Base-by-base conservation (phyloP, 1,140 invertebrate species). In the Drosophila equinoxialis region DNA sequence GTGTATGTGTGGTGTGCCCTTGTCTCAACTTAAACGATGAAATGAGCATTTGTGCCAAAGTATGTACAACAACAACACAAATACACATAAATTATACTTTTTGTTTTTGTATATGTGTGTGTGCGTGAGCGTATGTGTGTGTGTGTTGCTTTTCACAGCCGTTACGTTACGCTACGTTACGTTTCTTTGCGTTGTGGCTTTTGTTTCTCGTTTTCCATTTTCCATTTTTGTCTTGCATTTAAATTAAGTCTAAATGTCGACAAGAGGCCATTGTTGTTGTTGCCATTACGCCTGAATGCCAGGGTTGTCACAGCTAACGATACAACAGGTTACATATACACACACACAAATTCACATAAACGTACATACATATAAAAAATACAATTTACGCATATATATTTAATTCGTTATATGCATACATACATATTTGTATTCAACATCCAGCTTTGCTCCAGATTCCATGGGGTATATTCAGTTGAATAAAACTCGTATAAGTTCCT, bases 231-330 rank as follows among this genome's bases (percentile, higher is more conserved):
- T 64, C 65, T 66, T 89, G 83, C 80, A 87, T 87, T 87, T 87
- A 87, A 87, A 90, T 87, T 89, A 89, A 87, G 83, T 89, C 80
- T 89, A 89, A 87, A 89, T 86, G 83, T 71, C 83, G 83, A 83
- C 83, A 87, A 86, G 77, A 71, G 76, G 54, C 67, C 61, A 77
- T 77, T 77, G 76, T 82, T 81, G 74, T 69, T 68, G 74, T 55
- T 69, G 59, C 42, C 67, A 45, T 70, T 74, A 45, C 64, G 63
- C 14, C 55, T 59, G 60, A 65, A 60, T 71, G 68, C 75, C 74
- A 70, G 77, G 71, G 68, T 66, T 77, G 75, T 78, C 74, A 59
- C 74, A 66, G 68, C 64, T 51, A 77, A 77, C 61, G 68, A 62
- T 61, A 71, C 67, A 71, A 66, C 68, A 77, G 63, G 61, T 77